A percentile compares a stretch with the other conserved stretches of the same genome.
Conservation (phyloP, 2,797 vertebrate species). For the Sarcoramphus papa region DNA sequence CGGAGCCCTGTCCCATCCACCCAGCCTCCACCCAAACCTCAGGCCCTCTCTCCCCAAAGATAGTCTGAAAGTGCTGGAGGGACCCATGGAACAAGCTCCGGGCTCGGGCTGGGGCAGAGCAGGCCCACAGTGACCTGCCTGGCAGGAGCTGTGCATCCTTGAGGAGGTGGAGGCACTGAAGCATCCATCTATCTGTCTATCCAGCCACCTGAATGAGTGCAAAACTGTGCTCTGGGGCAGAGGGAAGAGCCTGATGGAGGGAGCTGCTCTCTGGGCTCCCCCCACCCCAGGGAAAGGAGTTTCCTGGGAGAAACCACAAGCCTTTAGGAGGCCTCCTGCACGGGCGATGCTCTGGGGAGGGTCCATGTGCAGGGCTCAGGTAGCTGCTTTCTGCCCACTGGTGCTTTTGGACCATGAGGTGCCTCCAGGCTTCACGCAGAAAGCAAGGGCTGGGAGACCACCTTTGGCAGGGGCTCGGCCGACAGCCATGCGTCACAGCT, state of each 20-base stretch:
- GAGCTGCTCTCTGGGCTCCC: neutral
- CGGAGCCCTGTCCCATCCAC: neutral
- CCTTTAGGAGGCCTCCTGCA: neutral
- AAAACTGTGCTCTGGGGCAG: neutral
- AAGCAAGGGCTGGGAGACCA: neutral
- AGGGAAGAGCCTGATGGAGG: neutral
- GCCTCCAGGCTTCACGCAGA: neutral
- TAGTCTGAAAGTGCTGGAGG: neutral
- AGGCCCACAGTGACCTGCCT: neutral
- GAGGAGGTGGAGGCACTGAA: neutral
- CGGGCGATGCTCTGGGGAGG: neutral
- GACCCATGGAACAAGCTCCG: fast-evolving
- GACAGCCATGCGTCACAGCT: neutral
- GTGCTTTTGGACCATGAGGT: neutral
- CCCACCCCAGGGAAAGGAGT: neutral
- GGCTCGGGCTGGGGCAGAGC: neutral
- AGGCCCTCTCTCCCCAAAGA: neutral
- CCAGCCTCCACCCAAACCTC: neutral
- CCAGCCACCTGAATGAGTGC: fast-evolving
- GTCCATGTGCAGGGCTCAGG: neutral
- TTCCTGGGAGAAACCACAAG: neutral
- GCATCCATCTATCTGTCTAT: too few species aligned
- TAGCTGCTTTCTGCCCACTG: fast-evolving
- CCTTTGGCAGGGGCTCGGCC: neutral
- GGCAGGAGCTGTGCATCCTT: neutral